Evolutionary conservation across 2,113 vertebrate species (phyloP).

Genomic region (Tragelaphus strepsiceros): DNA sequence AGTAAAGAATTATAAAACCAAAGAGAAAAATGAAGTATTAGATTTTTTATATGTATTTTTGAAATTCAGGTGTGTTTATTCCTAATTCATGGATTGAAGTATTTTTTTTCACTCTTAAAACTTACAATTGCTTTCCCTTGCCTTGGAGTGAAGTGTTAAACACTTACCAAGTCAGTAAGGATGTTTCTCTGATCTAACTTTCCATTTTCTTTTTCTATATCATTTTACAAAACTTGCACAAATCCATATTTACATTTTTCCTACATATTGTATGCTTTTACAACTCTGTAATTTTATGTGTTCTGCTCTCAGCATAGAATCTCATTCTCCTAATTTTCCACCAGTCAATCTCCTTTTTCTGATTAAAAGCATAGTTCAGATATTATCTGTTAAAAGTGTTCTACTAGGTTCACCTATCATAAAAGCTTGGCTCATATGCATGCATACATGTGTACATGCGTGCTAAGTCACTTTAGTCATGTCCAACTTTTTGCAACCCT

Average conservation of each 20-base stretch:
- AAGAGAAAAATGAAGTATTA: neutral
- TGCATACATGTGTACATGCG: accelerated
- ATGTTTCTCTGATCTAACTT: neutral
- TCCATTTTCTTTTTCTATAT: neutral
- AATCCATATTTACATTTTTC: neutral
- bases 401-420: neutral
- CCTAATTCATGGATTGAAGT: neutral
- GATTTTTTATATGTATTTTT: neutral
- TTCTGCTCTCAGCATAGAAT: neutral
- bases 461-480: neutral
- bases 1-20: neutral
- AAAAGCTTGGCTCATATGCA: neutral
- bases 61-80: neutral
- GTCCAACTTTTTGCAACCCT: no score
- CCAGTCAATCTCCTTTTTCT: neutral
- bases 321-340: neutral
- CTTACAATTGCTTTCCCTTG: neutral
- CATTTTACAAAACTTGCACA: neutral
- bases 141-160: neutral
- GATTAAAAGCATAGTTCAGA: neutral
- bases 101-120: neutral
- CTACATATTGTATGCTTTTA: neutral
- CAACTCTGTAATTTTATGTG: neutral
- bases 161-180: neutral
- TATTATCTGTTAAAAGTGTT: neutral